phyloP scores from a whole-genome alignment of 2,797 vertebrate genomes.

The Limnodromus scolopaceus region DNA sequence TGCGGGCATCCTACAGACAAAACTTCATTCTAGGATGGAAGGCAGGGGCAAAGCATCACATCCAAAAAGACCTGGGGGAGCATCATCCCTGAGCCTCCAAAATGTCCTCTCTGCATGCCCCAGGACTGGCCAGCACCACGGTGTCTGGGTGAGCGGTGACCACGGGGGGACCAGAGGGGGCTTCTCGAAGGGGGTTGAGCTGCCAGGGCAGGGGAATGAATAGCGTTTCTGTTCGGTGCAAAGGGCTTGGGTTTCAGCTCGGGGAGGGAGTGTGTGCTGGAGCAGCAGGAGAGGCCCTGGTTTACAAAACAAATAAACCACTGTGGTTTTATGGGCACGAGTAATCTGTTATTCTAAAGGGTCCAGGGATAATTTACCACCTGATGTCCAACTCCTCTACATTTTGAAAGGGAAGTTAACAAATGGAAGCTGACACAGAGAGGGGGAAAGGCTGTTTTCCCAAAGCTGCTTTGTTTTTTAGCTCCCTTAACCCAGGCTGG shows the following conservation, averaged over 20 bases:
- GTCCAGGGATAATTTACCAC: not conserved
- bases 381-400: not conserved
- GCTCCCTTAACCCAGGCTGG: not conserved
- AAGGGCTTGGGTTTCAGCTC: not conserved
- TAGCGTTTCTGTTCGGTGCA: not conserved
- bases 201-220: not conserved
- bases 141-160: fast-evolving
- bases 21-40: not conserved
- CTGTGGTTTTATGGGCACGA: not conserved
- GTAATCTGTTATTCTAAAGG: not conserved
- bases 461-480: not conserved
- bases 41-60: not conserved
- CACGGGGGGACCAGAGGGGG: fast-evolving
- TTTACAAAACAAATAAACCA: constrained; percentile 27
- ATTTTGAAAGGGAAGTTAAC: not conserved
- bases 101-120: fast-evolving
- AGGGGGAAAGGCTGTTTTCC: not conserved
- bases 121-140: fast-evolving
- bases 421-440: not conserved
- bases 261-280: not conserved
- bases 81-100: not conserved
- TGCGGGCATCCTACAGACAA: fast-evolving
- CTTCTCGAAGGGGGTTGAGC: not conserved
- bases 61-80: not conserved
- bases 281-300: not conserved